phyloP scores from a whole-genome alignment of 2,113 vertebrate genomes.

The Synodontis membranacea region DNA sequence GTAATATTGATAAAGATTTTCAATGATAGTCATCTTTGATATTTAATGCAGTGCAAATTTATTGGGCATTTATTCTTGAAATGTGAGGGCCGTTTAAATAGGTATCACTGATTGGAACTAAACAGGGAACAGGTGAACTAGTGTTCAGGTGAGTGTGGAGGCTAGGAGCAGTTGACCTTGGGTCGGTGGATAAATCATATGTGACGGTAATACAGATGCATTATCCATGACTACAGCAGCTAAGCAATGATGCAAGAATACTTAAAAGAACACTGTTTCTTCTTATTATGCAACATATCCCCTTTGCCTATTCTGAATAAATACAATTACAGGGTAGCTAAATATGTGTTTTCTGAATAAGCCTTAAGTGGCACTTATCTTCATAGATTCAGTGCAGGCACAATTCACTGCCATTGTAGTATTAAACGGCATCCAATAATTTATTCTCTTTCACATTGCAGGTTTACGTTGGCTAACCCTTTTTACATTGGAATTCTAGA shows the following conservation, averaged over 20 bases:
- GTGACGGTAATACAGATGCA: not conserved
- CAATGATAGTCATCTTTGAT: not conserved
- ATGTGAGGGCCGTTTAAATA: not conserved
- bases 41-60: not conserved
- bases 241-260: not conserved
- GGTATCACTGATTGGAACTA: not conserved
- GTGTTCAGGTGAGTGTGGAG: not conserved
- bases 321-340: not conserved
- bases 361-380: not conserved
- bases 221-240: not conserved
- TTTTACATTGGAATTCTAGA: not conserved
- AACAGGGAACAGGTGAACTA: not conserved
- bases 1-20: slow-evolving; percentile 1
- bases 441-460: not conserved
- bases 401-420: not conserved
- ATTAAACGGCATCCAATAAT: not conserved
- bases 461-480: not conserved
- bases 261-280: not conserved
- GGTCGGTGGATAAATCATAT: not conserved
- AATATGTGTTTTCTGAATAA: not conserved
- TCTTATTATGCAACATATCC: not conserved
- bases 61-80: not conserved
- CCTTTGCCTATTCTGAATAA: not conserved
- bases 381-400: not conserved
- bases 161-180: not conserved